A percentile compares a stretch with the other conserved stretches of the same genome.
Evolutionary conservation across 2,113 vertebrate genomes (phyloP).

Genomic region (Psephotus haematonotus): DNA sequence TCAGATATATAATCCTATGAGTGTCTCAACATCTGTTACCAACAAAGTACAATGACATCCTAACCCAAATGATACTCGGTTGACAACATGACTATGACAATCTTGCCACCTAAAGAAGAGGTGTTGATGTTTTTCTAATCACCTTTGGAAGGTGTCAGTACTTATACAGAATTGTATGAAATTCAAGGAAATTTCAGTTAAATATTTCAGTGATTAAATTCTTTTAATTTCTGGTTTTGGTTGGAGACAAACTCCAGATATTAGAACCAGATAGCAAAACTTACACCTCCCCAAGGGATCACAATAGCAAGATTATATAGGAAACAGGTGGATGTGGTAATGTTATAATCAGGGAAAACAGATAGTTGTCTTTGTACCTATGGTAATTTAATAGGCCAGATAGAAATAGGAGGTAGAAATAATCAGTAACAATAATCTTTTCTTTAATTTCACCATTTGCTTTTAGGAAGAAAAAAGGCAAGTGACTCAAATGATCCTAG

Average conservation of each 20-base stretch:
- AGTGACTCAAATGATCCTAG: neutral
- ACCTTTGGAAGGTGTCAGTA: neutral
- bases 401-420: neutral
- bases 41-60: neutral
- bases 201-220: neutral
- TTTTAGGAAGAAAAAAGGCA: neutral
- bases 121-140: neutral
- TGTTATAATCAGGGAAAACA: neutral
- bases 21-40: neutral
- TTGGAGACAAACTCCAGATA: neutral
- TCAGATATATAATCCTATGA: fast-evolving
- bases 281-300: neutral
- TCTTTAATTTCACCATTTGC: neutral
- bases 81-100: fast-evolving
- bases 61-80: neutral
- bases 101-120: neutral
- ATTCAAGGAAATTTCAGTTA: neutral
- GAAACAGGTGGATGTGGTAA: neutral
- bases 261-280: neutral
- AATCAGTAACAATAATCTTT: neutral
- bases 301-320: neutral
- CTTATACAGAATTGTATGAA: neutral
- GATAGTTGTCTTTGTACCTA: neutral
- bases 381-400: neutral
- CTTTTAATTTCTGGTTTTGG: neutral